A percentile compares a stretch with the other conserved stretches of the same genome.
Evolutionary conservation across 1,140 invertebrate genomes (phyloP).

Genomic region (Neoseiulus cucumeris): DNA sequence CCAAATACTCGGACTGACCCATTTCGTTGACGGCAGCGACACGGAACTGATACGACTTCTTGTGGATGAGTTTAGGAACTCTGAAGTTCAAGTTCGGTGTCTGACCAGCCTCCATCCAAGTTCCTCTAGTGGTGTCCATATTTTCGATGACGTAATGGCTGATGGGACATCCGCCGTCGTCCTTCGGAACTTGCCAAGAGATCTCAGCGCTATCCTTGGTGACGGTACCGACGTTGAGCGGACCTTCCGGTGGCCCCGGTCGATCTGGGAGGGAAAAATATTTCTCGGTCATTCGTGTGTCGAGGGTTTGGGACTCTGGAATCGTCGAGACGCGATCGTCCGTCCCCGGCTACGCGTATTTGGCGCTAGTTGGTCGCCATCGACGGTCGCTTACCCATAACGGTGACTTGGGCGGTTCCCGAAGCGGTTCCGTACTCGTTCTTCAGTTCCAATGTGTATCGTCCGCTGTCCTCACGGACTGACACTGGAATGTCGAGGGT

Average conservation of each 20-base stretch:
- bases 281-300: no score
- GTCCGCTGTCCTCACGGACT: slow-evolving; percentile 53
- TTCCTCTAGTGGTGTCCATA: slow-evolving; percentile 81
- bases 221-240: slow-evolving; percentile 58
- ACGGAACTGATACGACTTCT: slow-evolving; percentile 78
- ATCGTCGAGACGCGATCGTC: no score
- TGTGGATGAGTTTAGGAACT: slow-evolving; percentile 63
- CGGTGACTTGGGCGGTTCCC: slow-evolving; percentile 62
- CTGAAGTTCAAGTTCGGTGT: slow-evolving; percentile 57
- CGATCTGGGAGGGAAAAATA: slow-evolving; percentile 39
- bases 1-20: slow-evolving; percentile 75
- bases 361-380: no score
- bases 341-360: no score
- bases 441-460: slow-evolving; percentile 58
- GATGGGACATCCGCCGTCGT: slow-evolving; percentile 80
- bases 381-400: slow-evolving; percentile 36
- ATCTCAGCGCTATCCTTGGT: slow-evolving; percentile 73
- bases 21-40: slow-evolving; percentile 77
- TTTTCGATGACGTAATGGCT: slow-evolving; percentile 92
- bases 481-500: slow-evolving; percentile 69
- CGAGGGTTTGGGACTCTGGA: no score
- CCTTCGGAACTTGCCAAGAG: slow-evolving; percentile 55
- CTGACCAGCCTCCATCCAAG: slow-evolving; percentile 84
- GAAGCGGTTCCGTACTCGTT: slow-evolving; percentile 61
- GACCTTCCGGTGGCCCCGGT: slow-evolving; percentile 64